Base-by-base conservation (phyloP, 2,113 vertebrate genomes). In the Anguilla rostrata region DNA sequence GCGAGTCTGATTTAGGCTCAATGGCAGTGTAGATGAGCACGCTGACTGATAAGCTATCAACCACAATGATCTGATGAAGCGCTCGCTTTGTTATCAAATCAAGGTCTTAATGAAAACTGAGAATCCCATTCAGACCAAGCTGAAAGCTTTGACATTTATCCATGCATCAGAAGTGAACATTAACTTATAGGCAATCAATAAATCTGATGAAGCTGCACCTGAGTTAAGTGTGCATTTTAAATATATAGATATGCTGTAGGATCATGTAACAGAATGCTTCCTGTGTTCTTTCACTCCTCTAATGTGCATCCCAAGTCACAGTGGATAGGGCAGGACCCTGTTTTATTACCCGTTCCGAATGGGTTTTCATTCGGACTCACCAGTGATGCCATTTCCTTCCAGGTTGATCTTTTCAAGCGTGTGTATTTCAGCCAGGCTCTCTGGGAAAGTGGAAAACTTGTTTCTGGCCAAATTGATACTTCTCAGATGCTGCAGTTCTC, bases 391-490 rank as follows among this genome's bases (percentile, higher is more conserved):
- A 34, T 34, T 34, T 34, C 34, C 34, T 34, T 34, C 96, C 87
- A 99, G 92, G 90, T 96, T 95, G 88, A 99, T 97, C 90, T 88
- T 95, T 93, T 99, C 96, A 84, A 99, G 96, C 0, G 94, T 87
- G 0, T 92, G 86, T 63, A 97, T 87, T 1, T 95, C 86, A 0
- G 95, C 95, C 41, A 99, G 95, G 87, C 95, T 95, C 53, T 96
- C 96, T 0, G 98, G 98, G 89, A 99, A 99, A 12, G 49, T 89
- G 0, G 89, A 94, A 89, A 99, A 96, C 29, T 95, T 94, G 93
- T 99, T 99, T 34, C 94, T 94, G 78, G 98, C 97, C 86, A 99
- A 92, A 92, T 98, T 92, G 81, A 99, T 97, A 89, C 86, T 89
- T 81, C 88, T 95, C 84, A 99, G 93, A 89, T 97, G 95, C 88